Conservation (phyloP, 2,797 vertebrate genomes). For the Ctenopoma kingsleyae region DNA sequence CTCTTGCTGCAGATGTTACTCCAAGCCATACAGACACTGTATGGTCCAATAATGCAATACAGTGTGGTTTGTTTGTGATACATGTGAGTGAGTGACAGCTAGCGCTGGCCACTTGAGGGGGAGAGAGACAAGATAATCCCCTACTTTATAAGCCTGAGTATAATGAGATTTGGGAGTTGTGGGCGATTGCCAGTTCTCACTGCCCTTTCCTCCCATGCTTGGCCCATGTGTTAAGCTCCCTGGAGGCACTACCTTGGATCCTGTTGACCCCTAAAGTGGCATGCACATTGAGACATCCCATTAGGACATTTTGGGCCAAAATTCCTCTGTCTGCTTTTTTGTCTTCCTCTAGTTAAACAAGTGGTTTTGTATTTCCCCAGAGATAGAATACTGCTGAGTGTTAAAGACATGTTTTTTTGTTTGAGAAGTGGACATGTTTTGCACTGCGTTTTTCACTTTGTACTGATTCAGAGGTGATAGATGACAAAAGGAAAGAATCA, state of each 20-base stretch:
- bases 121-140: constrained; percentile 68
- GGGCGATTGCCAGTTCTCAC: constrained; percentile 66
- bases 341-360: constrained; percentile 26
- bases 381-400: not conserved
- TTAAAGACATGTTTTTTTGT: constrained; percentile 29
- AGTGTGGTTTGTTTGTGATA: constrained; percentile 30
- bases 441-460: constrained; percentile 17
- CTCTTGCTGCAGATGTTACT: not conserved
- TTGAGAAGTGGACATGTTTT: constrained; percentile 36
- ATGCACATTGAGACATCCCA: constrained; percentile 54
- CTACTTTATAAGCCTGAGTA: constrained; percentile 63
- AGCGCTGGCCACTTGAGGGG: constrained; percentile 56
- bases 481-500: constrained; percentile 20
- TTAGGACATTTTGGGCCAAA: constrained; percentile 36
- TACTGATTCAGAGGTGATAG: constrained; percentile 23
- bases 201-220: constrained; percentile 60
- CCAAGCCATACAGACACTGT: not conserved
- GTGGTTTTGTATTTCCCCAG: constrained; percentile 18
- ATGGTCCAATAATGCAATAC: constrained; percentile 28
- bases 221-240: constrained; percentile 57
- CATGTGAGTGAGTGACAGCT: constrained; percentile 60
- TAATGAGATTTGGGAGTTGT: constrained; percentile 77
- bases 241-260: constrained; percentile 60
- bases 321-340: constrained; percentile 20
- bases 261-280: constrained; percentile 56